Percentiles rank a stretch among this genome's conserved stretches.
Conservation (phyloP, 2,113 vertebrate genomes). For the Ellobius talpinus region DNA sequence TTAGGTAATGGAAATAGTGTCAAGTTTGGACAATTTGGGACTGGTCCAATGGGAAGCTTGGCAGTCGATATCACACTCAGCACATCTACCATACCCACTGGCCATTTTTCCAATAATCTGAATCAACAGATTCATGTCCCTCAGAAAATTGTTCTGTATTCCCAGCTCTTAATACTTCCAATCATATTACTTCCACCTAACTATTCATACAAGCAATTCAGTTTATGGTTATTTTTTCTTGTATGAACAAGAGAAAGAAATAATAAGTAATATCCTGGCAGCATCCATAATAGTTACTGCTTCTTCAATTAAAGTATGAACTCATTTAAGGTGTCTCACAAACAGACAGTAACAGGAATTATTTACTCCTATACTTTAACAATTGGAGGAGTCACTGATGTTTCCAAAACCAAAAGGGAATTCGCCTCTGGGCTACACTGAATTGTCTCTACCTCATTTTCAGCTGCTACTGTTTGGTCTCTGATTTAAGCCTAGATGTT, state of each 20-base stretch:
- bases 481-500: neutral
- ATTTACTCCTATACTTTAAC: neutral
- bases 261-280: neutral
- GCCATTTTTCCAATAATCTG: neutral
- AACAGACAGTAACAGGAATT: neutral
- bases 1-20: neutral
- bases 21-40: neutral
- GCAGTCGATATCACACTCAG: neutral
- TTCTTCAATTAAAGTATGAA: neutral
- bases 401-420: constrained; percentile 16
- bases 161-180: neutral
- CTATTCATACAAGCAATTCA: neutral
- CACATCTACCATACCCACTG: too few relatives aligned
- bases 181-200: neutral
- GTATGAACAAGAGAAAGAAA: neutral
- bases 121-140: neutral
- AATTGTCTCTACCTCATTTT: neutral
- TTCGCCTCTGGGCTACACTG: neutral
- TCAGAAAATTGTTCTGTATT: neutral
- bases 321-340: neutral
- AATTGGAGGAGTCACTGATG: neutral
- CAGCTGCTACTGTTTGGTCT: neutral
- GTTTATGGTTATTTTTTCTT: neutral
- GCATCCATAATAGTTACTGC: neutral
- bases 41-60: neutral